Percentiles rank a stretch among this genome's conserved stretches.
Evolutionary conservation across 2,797 vertebrate genomes (phyloP).

Genomic region (Brachyalestes nurse): DNA sequence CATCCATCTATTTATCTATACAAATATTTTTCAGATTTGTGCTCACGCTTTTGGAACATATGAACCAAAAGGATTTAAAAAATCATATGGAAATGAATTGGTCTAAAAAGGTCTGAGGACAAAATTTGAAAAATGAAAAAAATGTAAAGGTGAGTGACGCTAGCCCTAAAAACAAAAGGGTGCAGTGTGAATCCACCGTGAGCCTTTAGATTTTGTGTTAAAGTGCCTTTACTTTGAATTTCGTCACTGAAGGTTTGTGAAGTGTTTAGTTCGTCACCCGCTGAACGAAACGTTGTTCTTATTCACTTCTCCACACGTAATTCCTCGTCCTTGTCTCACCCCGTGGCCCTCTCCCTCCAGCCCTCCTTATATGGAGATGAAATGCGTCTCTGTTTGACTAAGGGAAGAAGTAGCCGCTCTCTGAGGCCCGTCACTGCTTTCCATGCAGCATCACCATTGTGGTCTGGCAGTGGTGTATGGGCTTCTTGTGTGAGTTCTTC

Average conservation of each 20-base stretch:
- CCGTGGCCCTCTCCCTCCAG: background rate
- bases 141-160: no score
- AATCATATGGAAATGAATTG: no score
- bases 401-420: background rate
- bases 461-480: slow-evolving; percentile 43
- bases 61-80: no score
- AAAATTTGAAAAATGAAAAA: no score
- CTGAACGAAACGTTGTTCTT: background rate
- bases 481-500: slow-evolving; percentile 15
- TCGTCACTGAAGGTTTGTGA: background rate
- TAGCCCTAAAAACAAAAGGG: no score
- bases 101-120: no score
- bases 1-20: no score
- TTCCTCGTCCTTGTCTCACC: slow-evolving; percentile 7
- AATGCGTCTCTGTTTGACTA: slow-evolving; percentile 21
- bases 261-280: background rate
- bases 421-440: background rate
- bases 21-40: no score
- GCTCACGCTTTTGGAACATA: no score
- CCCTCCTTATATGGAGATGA: slow-evolving; percentile 18
- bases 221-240: background rate
- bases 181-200: no score
- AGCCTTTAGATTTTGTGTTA: background rate
- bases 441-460: slow-evolving; percentile 10
- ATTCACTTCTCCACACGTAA: slow-evolving; percentile 7